Evolutionary conservation across 2,888 invertebrate species (phyloP), one percentile per base, ranked within the genome.

Genomic region (Drosophila putrida): DNA sequence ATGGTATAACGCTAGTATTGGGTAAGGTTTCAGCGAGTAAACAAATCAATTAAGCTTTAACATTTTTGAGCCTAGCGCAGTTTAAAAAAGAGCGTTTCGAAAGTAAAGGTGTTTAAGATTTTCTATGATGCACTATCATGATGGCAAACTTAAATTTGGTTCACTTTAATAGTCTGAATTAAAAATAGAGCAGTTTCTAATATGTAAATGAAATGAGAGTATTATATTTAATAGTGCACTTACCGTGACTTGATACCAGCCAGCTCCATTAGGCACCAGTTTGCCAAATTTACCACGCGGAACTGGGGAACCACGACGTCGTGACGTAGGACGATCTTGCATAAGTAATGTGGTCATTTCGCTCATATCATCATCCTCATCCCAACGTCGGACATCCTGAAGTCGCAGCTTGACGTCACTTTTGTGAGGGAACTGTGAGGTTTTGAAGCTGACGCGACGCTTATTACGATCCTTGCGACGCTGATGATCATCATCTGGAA

Each of bases 181-280:
- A 2, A 20, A 3, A 3, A 20, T 20, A 20, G 20, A 20, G 20
- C 20, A 20, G 20, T 20, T 20, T 20, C 20, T 20, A 3, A 20
- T 20, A 20, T 20, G 20, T 20, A 20, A 20, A 20, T 20, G 20
- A 20, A 20, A 2, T 20, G 20, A 20, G 20, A 20, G 2, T 20
- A 2, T 3, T 20, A 20, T 3, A 20, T 20, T 20, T 20, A 11
- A 35, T 27, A 6, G 2, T n/a, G 27, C 44, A 91, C 92, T 90
- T 77, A 92, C 93, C 79, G 94, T 93, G 8, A 96, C 93, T 93
- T 95, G 95, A 90, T 95, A 97, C 96, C 96, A 97, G 54, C 94
- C 95, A 25, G 94, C 92, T 6, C 93, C 90, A 38, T 85, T 93
- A 92, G 78, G 84, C 6, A 84, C 61, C 9, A 91, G 69, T 71